phyloP scores from a whole-genome alignment of 2,888 invertebrate species.

The Carcina quercana region DNA sequence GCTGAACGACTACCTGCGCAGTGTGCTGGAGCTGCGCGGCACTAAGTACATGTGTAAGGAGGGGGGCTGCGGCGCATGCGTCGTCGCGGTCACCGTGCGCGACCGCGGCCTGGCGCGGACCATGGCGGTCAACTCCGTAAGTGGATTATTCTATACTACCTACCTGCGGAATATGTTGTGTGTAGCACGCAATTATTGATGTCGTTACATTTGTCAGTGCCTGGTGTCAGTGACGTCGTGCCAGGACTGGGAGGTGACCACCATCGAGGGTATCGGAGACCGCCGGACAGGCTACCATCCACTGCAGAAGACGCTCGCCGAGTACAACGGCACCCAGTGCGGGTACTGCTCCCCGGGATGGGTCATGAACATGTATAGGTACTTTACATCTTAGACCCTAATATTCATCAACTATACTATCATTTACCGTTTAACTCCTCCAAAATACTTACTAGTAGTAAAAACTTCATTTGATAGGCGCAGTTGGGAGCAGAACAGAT shows the following conservation, averaged over 20 bases:
- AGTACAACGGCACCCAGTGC: constrained; percentile 80
- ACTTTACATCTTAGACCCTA: constrained; percentile 12
- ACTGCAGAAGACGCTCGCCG: constrained; percentile 76
- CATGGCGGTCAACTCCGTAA: constrained; percentile 77
- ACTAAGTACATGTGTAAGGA: constrained; percentile 81
- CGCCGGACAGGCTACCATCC: constrained; percentile 77
- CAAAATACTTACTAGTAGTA: background rate
- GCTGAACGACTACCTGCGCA: constrained; percentile 75
- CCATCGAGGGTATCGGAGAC: constrained; percentile 81
- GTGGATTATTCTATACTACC: too few species aligned
- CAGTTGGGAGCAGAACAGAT: background rate
- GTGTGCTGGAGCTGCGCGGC: constrained; percentile 70
- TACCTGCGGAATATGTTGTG: background rate
- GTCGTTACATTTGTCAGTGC: constrained; percentile 74
- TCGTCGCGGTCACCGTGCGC: constrained; percentile 52
- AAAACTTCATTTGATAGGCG: background rate
- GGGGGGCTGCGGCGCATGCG: constrained; percentile 80
- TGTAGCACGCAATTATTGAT: too few species aligned
- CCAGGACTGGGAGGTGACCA: constrained; percentile 78
- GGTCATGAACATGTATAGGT: constrained; percentile 84
- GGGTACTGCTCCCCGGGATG: constrained; percentile 85
- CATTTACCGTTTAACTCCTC: background rate
- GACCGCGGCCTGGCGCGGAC: constrained; percentile 10
- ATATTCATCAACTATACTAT: background rate
- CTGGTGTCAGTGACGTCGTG: constrained; percentile 76